These are phyloP conservation scores for Distichodus sexfasciatus DNA, from an alignment of 2,797 vertebrate genomes.

Conservation along the genomic window DNA sequence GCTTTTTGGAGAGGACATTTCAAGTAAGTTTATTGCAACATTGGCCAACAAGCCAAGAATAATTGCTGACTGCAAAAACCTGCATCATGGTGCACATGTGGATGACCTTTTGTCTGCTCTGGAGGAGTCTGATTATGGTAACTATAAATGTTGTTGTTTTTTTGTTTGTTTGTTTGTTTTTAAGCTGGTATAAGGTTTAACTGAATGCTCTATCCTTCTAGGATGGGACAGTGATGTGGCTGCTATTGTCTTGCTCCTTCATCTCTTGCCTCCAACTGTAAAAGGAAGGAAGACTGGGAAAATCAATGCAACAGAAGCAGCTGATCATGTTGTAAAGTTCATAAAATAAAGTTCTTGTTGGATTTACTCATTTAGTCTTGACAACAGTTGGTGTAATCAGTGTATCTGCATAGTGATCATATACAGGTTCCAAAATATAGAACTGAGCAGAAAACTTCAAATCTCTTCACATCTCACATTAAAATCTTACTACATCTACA, in stretches of 20 bases:
- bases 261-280: constrained; percentile 31
- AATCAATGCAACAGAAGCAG: constrained; percentile 11
- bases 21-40: constrained; percentile 36
- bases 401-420: too few species aligned
- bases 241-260: constrained; percentile 21
- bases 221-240: constrained; percentile 38
- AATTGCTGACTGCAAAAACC: constrained; percentile 20
- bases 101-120: constrained; percentile 25
- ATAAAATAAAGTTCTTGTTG: not conserved
- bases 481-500: too few species aligned
- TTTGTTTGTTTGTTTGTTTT: not conserved
- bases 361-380: too few species aligned
- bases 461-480: too few species aligned
- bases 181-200: too few species aligned
- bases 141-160: not conserved
- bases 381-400: too few species aligned
- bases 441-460: too few species aligned
- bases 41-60: constrained; percentile 40
- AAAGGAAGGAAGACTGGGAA: constrained; percentile 16
- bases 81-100: constrained; percentile 10
- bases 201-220: not conserved
- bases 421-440: too few species aligned
- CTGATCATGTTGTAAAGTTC: constrained; percentile 1
- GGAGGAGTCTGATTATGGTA: constrained; percentile 29
- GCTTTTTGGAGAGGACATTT: constrained; percentile 41